A percentile compares a stretch with the other conserved stretches of the same genome.
Conservation (phyloP, 2,797 vertebrate genomes). For the Bradypodion pumilum region DNA sequence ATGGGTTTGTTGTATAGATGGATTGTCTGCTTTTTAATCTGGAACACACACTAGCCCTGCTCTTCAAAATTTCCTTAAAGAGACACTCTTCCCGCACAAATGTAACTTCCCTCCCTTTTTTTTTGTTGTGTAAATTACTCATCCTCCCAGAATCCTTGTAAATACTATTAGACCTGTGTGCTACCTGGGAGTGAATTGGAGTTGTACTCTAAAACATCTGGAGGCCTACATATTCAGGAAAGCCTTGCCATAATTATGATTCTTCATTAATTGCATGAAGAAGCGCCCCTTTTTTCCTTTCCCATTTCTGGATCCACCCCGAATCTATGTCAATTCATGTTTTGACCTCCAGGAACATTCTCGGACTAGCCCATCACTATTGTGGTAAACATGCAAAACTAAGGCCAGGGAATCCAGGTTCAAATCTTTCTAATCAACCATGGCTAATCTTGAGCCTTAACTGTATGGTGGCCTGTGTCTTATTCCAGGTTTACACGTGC, state of each 20-base stretch:
- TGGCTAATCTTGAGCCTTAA: neutral
- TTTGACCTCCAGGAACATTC: no score
- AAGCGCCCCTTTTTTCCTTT: neutral
- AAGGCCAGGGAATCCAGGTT: neutral
- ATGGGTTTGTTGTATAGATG: neutral
- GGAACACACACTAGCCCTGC: no score
- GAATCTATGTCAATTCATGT: neutral
- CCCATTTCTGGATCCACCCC: neutral
- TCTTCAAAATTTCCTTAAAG: no score
- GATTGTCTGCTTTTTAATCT: neutral
- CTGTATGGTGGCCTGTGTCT: neutral
- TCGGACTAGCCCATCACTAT: neutral
- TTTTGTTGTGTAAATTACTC: neutral
- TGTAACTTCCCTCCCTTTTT: neutral
- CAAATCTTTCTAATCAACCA: neutral
- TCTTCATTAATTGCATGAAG: neutral
- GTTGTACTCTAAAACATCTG: neutral
- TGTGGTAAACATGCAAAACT: neutral
- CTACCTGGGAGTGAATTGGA: no score
- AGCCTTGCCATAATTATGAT: neutral
- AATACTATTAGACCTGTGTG: no score
- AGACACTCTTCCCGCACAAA: neutral
- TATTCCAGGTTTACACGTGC: no score
- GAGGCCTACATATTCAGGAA: neutral
- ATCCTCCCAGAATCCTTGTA: neutral